Evolutionary conservation across 2,888 invertebrate genomes (phyloP), one percentile per base, ranked within the genome.

Genomic region (Himalopsyche kuldschensis): DNA sequence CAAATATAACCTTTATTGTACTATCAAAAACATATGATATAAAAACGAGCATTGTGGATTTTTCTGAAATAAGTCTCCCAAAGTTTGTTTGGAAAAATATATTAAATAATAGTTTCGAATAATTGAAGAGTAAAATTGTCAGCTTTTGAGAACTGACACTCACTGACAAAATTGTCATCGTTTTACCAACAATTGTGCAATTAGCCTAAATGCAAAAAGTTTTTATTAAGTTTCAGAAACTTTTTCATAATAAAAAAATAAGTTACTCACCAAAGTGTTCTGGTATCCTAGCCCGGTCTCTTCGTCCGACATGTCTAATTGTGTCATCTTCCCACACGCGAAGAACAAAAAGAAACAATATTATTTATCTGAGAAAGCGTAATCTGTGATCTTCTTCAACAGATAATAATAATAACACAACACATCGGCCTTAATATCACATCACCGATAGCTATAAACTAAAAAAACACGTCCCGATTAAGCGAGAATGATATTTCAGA

Each of bases 261-360:
- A 86, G 47, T 63, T 75, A 92, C 94, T 94, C 88, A 94, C 94
- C 93, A 94, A 92, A 75, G 94, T 94, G 87, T 94, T 94, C 89
- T 94, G 94, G 88, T 94, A 94, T 80, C 95, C 95, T 88, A 95
- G 90, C 84, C 95, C 95, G 84, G 93, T 91, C 87, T 93, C 93
- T 87, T 94, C 93, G 87, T 93, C 93, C 1, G 91, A 92, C 47
- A 89, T 90, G 86, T 92, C 92, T 41, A 78, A 81, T 47, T 84
- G 79, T 31, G 82, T 63, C 84, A 84, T 80, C 84, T 80, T 84
- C 48, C 75, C 41, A 75, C 76, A 81, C 24, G 41, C 27, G 4
- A 75, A 80, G 47, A 47, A 35, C 17, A 48, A 77, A 55, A 83
- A 77, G n/a, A 55, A 55, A 69, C 69, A 69, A 69, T 69, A 24